These are phyloP conservation scores for Battus philenor DNA, from an alignment of 1,140 invertebrate genomes.

Conservation along the genomic window DNA sequence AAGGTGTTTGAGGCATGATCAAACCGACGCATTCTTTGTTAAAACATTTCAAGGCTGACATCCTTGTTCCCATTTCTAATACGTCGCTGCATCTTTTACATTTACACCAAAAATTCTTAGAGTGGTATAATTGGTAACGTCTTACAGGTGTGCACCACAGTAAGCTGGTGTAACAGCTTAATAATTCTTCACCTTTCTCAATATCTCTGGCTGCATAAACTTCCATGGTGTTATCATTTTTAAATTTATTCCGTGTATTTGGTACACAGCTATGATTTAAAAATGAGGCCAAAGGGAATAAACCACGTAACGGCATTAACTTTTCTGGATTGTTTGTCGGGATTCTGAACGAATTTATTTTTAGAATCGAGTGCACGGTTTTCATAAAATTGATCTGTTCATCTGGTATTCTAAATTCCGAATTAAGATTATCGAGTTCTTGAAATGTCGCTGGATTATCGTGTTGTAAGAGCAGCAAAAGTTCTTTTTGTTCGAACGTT, in stretches of 20 bases:
- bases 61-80: conserved; percentile 73
- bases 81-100: conserved; percentile 83
- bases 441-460: conserved; percentile 71
- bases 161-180: conserved; percentile 82
- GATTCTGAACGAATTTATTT: conserved; percentile 85
- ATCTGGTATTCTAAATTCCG: conserved; percentile 65
- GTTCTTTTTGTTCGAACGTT: conserved; percentile 62
- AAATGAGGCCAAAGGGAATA: conserved; percentile 83
- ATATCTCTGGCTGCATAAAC: conserved; percentile 80
- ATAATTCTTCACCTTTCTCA: conserved; percentile 80
- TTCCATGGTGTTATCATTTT: conserved; percentile 76
- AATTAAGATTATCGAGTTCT: conserved; percentile 74
- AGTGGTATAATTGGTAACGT: conserved; percentile 79
- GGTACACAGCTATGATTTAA: conserved; percentile 86
- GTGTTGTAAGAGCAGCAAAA: conserved; percentile 77
- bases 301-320: conserved; percentile 77
- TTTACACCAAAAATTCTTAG: conserved; percentile 84
- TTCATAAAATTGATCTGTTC: conserved; percentile 78
- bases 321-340: conserved; percentile 41
- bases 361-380: conserved; percentile 77
- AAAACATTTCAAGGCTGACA: conserved; percentile 71
- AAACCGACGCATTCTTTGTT: conserved; percentile 58
- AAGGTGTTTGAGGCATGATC: conserved; percentile 57
- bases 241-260: conserved; percentile 83
- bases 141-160: conserved; percentile 83